Base-by-base conservation (phyloP, 2,113 vertebrate species). In the Gnathonemus echidnorhynchus region DNA sequence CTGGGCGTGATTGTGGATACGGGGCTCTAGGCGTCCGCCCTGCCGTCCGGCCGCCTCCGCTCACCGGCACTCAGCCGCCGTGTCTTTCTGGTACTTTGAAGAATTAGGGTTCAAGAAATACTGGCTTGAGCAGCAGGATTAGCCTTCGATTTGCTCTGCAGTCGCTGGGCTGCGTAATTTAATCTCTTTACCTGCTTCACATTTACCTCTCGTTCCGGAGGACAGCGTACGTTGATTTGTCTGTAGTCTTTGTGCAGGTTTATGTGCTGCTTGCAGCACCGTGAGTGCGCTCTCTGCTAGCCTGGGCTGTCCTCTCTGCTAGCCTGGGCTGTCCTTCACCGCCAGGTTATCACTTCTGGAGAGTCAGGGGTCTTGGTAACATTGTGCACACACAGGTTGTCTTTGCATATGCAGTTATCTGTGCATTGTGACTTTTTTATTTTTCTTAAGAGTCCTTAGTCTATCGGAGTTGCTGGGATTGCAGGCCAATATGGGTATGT, bases 111-210 rank as follows among this genome's bases (percentile, higher is more conserved):
- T 93, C 84, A 93, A 89, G 90, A 92, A 91, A 91, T 90, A 91
- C 84, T 53, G 91, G 91, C 90, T 93, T 93, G 90, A 89, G 90
- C 89, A 52, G 87, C 88, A 93, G 93, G 90, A 92, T 94, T 92
- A 95, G 90, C 91, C 86, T 91, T 91, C 21, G 88, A 88, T 94
- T 94, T 94, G 92, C 90, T 91, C 84, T 84, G 85, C 89, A 62
- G 85, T 91, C 80, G 50, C 56, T 90, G 88, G 90, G 88, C 62
- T 90, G 93, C 39, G 35, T 91, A 88, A 92, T 92, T 91, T 93
- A 94, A 95, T 94, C 92, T 90, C 92, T 93, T 94, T 94, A 92
- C 92, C 66, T 24, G 89, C 94, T 93, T 92, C 92, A 92, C 87
- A 88, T 89, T 92, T 86, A 83, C 92, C 90, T 91, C 88, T 92